Evolutionary conservation across 2,888 invertebrate species (phyloP).

Genomic region (Agrenia bidenticulata): DNA sequence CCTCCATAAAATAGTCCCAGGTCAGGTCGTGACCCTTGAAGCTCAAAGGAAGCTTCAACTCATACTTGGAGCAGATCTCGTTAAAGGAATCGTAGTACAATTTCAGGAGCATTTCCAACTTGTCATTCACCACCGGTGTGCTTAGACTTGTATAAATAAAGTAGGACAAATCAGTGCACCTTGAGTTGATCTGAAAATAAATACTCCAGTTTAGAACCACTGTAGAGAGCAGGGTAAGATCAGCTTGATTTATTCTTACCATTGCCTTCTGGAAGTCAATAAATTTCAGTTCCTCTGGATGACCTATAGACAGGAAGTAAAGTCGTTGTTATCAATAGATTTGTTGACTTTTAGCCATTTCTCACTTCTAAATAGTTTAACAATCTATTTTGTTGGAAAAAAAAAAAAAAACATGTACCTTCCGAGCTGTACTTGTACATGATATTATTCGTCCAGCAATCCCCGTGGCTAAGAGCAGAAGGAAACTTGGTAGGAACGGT

Average conservation of each 20-base stretch:
- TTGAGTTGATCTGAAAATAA: constrained; percentile 10
- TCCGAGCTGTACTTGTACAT: constrained; percentile 6
- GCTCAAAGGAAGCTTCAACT: neutral
- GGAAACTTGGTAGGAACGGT: constrained; percentile 12
- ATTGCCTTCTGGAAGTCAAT: constrained; percentile 14
- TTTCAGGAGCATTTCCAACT: neutral
- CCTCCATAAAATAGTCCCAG: constrained; percentile 12
- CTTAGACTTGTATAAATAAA: constrained; percentile 16
- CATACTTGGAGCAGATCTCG: neutral
- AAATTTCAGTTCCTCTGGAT: constrained; percentile 12
- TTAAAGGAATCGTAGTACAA: constrained; percentile 16
- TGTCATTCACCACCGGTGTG: constrained; percentile 7
- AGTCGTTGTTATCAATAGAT: no score
- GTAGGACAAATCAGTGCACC: constrained; percentile 12
- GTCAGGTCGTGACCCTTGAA: constrained; percentile 13
- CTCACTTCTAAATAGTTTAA: no score
- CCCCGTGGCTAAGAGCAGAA: constrained; percentile 16
- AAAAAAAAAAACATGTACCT: no score
- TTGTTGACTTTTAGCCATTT: no score
- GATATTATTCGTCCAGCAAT: constrained; percentile 19
- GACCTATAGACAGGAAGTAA: neutral
- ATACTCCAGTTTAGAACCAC: no score
- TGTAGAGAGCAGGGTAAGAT: no score
- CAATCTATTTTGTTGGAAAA: no score
- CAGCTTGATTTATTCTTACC: neutral